Percentiles rank a stretch among this genome's conserved stretches.
phyloP scores from a whole-genome alignment of 1,140 invertebrate genomes.

The Onthophagus taurus region DNA sequence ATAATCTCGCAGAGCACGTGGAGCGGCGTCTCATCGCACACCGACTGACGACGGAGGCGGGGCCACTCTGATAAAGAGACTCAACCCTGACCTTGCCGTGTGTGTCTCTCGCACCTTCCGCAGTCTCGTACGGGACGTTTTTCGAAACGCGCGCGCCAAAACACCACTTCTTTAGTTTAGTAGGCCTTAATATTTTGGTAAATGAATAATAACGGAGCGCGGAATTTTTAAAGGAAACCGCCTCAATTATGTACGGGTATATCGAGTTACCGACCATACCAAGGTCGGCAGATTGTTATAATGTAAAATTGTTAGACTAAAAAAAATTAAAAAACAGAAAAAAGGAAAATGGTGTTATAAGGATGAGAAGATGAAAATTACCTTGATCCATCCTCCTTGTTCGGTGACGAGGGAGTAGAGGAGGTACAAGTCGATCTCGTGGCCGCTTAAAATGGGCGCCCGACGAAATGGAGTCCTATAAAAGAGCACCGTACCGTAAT shows the following conservation, averaged over 20 bases:
- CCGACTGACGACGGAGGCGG: too few relatives aligned
- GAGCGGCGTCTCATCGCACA: slow-evolving; percentile 10
- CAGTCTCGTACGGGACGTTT: slow-evolving; percentile 1
- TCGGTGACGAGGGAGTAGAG: slow-evolving; percentile 85
- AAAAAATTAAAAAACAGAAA: background rate
- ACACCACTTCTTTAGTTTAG: too few relatives aligned
- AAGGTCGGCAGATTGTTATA: too few relatives aligned
- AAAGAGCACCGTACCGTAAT: slow-evolving; percentile 22
- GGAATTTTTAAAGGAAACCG: too few relatives aligned
- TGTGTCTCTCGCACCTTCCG: slow-evolving; percentile 13
- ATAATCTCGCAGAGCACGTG: slow-evolving; percentile 12
- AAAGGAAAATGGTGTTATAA: too few relatives aligned
- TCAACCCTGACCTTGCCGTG: slow-evolving; percentile 28
- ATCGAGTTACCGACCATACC: too few relatives aligned
- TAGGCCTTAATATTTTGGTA: too few relatives aligned
- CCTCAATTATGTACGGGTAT: too few relatives aligned
- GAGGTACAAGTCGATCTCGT: slow-evolving; percentile 82
- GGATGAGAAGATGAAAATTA: too few relatives aligned
- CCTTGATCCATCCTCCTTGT: slow-evolving; percentile 87
- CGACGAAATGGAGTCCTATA: slow-evolving; percentile 67
- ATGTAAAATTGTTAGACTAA: slow-evolving; percentile 12
- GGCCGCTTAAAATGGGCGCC: slow-evolving; percentile 73
- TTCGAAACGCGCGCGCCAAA: background rate
- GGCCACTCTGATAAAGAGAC: slow-evolving; percentile 21
- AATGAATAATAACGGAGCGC: too few relatives aligned